phyloP scores from a whole-genome alignment of 2,797 vertebrate genomes.

The Muscicapa comitata region DNA sequence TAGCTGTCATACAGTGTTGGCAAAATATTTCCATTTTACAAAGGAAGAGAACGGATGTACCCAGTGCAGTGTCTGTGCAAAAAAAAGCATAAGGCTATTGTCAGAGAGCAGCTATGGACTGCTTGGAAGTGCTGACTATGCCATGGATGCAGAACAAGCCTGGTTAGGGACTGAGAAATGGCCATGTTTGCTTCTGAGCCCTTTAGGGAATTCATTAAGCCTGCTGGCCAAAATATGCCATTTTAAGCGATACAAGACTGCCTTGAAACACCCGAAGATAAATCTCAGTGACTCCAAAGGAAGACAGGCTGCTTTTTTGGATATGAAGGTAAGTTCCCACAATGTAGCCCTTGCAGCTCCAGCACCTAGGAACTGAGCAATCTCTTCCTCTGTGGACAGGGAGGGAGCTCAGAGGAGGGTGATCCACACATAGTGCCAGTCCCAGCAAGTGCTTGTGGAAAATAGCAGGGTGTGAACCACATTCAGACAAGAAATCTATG shows the following conservation, averaged over 20 bases:
- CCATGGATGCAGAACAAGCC: neutral
- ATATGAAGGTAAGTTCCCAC: neutral
- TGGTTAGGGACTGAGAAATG: neutral
- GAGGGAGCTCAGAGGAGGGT: neutral
- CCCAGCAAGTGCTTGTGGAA: neutral
- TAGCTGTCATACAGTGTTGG: neutral
- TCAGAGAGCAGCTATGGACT: neutral
- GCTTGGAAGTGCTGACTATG: neutral
- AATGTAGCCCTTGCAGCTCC: neutral
- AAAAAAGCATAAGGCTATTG: neutral
- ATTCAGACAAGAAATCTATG: neutral
- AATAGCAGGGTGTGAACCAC: neutral
- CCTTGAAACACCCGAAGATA: neutral
- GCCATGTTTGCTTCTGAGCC: neutral
- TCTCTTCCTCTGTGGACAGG: neutral
- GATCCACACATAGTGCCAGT: neutral
- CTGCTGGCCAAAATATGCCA: neutral
- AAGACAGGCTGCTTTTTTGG: neutral
- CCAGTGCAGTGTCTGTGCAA: neutral
- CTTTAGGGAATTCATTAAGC: neutral
- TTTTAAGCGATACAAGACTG: neutral
- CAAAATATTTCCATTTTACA: neutral
- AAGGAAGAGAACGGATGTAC: neutral
- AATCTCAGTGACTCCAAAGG: neutral
- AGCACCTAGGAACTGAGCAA: neutral